Evolutionary conservation across 2,113 vertebrate species (phyloP), one percentile per base, ranked within the genome.

Genomic region (Aptenodytes patagonicus): DNA sequence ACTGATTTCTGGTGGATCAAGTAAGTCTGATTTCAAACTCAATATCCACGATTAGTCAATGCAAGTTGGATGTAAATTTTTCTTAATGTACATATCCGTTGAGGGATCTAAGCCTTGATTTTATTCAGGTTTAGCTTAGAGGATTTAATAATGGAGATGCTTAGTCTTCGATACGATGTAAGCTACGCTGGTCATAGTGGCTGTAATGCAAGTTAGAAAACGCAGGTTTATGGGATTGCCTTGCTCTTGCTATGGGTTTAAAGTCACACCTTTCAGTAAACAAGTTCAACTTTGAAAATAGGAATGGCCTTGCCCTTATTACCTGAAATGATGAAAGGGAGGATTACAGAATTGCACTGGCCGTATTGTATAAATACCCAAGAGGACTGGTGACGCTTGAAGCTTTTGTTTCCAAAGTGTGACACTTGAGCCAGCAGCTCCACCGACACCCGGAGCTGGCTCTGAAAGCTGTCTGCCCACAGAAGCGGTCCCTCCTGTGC

Each of bases 211-310:
- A 55, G 28, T 42, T 26, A 42, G 12, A 52, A 60, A 6, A 32
- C 2, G 5, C 0, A 3, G 25, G 22, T 62, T 38, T 76, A 4
- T 2, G 15, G 42, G 6, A 47, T 16, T 62, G 52, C 13, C 0
- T 49, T 60, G 38, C 25, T 60, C n/a, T 60, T 84, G 13, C 20
- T 31, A 17, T n/a, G 38, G 8, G 22, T 62, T 80, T 77, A 52
- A 69, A 52, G 20, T 31, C 9, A 5, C 5, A n/a, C 13, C 49
- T 81, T 36, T 29, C 44, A 14, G 21, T 54, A 54, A 46, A 28
- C 11, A 38, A 36, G 34, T 34, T 75, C 32, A 34, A 4, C 44
- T 93, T 42, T 32, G 19, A 40, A 68, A 72, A 49, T 5, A 44
- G 26, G 47, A 52, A 32, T 26, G 2, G 9, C 15, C 18, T n/a